Conservation (phyloP, 2,113 vertebrate genomes). For the Scatophagus argus region DNA sequence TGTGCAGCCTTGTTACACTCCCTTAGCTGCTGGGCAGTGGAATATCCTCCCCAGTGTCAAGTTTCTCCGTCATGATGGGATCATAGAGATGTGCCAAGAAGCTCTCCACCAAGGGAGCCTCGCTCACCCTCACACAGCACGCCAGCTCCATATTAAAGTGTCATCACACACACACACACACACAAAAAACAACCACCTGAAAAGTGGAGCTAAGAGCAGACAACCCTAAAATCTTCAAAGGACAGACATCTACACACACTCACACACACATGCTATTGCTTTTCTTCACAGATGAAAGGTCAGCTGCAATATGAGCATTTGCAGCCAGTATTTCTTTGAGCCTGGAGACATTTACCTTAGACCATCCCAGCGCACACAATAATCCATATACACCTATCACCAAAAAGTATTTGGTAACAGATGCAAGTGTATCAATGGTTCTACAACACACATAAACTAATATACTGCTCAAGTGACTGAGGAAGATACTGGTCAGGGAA, state of each 20-base stretch:
- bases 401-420: constrained; percentile 7
- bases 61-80: constrained; percentile 72
- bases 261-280: constrained; percentile 14
- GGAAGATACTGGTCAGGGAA: background rate
- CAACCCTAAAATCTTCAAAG: constrained; percentile 39
- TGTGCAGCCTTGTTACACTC: constrained; percentile 49
- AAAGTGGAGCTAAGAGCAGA: constrained; percentile 51
- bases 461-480: background rate
- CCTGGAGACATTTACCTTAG: constrained; percentile 31
- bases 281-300: constrained; percentile 51
- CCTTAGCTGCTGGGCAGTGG: constrained; percentile 66
- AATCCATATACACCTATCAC: background rate
- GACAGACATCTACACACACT: constrained; percentile 12
- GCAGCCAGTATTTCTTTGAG: constrained; percentile 7
- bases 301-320: constrained; percentile 37
- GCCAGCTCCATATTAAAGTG: constrained; percentile 65
- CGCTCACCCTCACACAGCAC: constrained; percentile 35
- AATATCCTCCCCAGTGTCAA: constrained; percentile 76
- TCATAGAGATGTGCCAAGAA: constrained; percentile 73
- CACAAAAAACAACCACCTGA: constrained; percentile 61
- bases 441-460: background rate
- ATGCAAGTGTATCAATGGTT: too few relatives aligned
- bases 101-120: constrained; percentile 60
- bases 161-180: constrained; percentile 45
- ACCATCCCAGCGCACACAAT: background rate